These are phyloP conservation scores for Euwallacea fornicatus DNA, from an alignment of 1,140 invertebrate species.

Conservation along the genomic window DNA sequence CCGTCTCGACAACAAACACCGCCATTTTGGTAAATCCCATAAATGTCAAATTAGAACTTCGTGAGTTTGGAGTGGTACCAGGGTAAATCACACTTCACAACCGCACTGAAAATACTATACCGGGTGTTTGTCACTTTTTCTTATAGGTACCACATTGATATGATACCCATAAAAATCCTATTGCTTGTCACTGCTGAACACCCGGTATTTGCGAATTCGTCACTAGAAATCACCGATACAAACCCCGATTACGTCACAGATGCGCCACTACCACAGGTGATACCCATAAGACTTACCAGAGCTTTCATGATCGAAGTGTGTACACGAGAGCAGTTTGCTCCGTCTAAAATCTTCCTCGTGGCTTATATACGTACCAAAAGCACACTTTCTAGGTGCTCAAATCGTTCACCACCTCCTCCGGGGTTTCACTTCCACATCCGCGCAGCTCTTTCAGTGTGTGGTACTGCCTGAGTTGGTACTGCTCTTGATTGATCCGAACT, in stretches of 20 bases:
- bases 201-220: too few relatives aligned
- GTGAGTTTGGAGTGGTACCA: neutral
- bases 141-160: too few relatives aligned
- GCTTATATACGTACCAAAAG: conserved; percentile 48
- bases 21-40: too few relatives aligned
- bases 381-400: conserved; percentile 48
- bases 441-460: neutral
- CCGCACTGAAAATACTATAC: conserved; percentile 10
- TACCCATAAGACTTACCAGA: conserved; percentile 46
- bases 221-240: too few relatives aligned
- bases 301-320: conserved; percentile 49
- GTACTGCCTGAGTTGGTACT: too few relatives aligned
- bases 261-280: too few relatives aligned
- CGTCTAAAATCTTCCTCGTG: conserved; percentile 30
- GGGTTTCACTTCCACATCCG: conserved; percentile 34
- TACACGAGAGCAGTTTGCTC: conserved; percentile 48
- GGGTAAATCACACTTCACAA: neutral
- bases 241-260: too few relatives aligned
- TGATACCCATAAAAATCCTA: too few relatives aligned
- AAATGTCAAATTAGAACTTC: neutral
- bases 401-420: conserved; percentile 42
- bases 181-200: too few relatives aligned
- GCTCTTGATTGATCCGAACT: too few relatives aligned
- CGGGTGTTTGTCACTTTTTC: neutral
- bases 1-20: too few relatives aligned